Base-by-base conservation (phyloP, 1,140 invertebrate genomes). In the Atta colombica region DNA sequence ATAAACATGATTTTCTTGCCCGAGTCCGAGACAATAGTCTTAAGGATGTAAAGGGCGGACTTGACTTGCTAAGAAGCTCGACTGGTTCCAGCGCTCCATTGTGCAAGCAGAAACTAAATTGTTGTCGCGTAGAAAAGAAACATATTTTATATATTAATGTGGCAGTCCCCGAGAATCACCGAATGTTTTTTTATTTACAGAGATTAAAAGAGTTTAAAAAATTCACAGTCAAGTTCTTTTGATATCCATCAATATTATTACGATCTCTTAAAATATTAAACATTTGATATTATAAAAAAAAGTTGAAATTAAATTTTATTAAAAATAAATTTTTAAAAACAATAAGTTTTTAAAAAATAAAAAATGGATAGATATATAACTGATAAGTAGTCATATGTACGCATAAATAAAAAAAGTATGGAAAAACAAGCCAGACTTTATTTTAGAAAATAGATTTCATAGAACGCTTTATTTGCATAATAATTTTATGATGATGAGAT, bases 1-100 rank as follows among this genome's bases (percentile, higher is more conserved):
- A 91, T 87, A 87, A 87, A 91, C 90, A 91, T 63, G 87, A 78
- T 71, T 89, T 91, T 91, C 90, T 91, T 91, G 90, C 78, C 65
- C 65, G 71, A 80, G 85, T 77, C 39, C 85, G 85, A 87, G 86
- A 91, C 90, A 91, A 91, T 89, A 82, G 89, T 91, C 90, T 89
- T 78, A 71, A 89, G 85, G 71, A 87, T 91, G 89, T 91, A 89
- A 89, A 90, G 90, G 90, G 80, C 86, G 80, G 87, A 77, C 90
- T 89, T 77, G 89, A 88, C 78, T 91, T 88, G 81, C 89, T 91
- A 90, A 91, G 88, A 77, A 88, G 84, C 55, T 55, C n/a, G 60
- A 63, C 28, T 55, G 31, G 39, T 58, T 12, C 6, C 72, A 4
- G 12, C 18, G 63, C 31, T 14, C 78, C 81, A 87, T 89, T 89